Conservation (phyloP, 2,888 invertebrate genomes). For the Oxyteleia sp. region DNA sequence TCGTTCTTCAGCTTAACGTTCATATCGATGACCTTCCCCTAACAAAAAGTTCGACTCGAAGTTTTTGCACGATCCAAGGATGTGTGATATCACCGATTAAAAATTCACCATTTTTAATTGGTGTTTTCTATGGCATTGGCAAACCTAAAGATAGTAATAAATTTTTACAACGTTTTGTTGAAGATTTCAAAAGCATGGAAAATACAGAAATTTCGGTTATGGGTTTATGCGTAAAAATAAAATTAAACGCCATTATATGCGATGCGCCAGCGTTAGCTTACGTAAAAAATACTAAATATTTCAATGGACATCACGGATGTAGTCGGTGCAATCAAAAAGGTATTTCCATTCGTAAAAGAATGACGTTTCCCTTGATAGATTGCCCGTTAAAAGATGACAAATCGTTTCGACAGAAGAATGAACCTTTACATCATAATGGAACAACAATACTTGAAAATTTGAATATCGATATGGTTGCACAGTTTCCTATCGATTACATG, state of each 20-base stretch:
- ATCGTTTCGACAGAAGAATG: neutral
- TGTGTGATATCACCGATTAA: neutral
- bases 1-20: neutral
- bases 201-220: neutral
- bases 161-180: neutral
- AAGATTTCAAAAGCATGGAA: neutral
- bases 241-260: neutral
- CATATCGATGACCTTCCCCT: neutral
- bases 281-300: slow-evolving; percentile 1
- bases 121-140: neutral
- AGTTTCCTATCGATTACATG: too few species aligned
- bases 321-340: slow-evolving; percentile 3
- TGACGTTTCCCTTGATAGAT: neutral
- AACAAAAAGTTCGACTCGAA: neutral
- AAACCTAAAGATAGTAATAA: neutral
- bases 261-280: slow-evolving; percentile 9
- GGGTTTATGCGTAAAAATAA: neutral
- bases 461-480: too few species aligned
- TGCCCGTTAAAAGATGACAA: neutral
- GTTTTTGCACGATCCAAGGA: neutral
- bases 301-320: neutral
- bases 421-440: neutral
- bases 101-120: slow-evolving; percentile 1
- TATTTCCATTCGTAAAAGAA: neutral
- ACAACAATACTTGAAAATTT: too few species aligned